Percentiles rank a stretch among this genome's conserved stretches.
Conservation (phyloP, 1,140 invertebrate genomes). For the Neodiprion lecontei region DNA sequence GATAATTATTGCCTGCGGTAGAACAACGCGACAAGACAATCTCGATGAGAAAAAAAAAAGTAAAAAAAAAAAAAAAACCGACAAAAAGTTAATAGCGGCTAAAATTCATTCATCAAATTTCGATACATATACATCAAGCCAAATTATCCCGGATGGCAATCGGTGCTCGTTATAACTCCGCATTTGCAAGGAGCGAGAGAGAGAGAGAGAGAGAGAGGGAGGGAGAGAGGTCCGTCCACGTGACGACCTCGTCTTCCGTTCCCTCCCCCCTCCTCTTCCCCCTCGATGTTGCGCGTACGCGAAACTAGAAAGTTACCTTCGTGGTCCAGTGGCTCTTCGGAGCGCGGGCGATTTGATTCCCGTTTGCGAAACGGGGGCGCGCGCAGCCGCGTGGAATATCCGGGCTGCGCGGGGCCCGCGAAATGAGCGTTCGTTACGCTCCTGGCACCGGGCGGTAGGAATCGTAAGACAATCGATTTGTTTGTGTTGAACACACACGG, state of each 20-base stretch:
- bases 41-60: too few species aligned
- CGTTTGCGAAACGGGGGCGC: background rate
- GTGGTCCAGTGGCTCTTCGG: background rate
- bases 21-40: too few species aligned
- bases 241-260: background rate
- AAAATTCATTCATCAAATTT: too few species aligned
- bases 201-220: background rate
- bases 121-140: too few species aligned
- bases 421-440: background rate
- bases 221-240: background rate
- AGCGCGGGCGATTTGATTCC: background rate
- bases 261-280: background rate
- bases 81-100: too few species aligned
- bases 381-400: background rate
- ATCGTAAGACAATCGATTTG: conserved; percentile 25
- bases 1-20: too few species aligned
- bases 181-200: background rate
- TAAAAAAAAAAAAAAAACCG: too few species aligned
- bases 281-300: background rate
- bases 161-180: background rate
- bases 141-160: too few species aligned
- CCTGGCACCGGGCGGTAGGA: conserved; percentile 12
- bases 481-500: conserved; percentile 20
- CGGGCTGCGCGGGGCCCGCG: background rate
- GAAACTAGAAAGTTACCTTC: background rate